A percentile compares a stretch with the other conserved stretches of the same genome.
These are phyloP conservation scores for Semaprochilodus insignis DNA, from an alignment of 2,797 vertebrate species.

Conservation along the genomic window DNA sequence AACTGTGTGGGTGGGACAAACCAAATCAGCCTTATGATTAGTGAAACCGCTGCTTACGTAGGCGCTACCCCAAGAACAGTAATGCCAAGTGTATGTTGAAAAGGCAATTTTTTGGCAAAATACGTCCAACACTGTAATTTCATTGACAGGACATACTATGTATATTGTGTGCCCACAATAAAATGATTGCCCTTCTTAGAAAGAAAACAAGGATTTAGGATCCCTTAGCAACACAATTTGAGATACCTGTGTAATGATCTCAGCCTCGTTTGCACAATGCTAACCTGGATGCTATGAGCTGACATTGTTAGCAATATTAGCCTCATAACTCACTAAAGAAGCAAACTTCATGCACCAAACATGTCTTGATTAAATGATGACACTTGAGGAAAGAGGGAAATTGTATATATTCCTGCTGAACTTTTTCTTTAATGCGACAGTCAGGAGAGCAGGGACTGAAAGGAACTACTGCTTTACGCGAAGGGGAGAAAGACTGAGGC, in stretches of 20 bases:
- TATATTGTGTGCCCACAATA: no score
- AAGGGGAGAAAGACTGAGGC: slow-evolving; percentile 48
- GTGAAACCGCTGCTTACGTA: no score
- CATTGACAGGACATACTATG: no score
- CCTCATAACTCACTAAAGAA: background rate
- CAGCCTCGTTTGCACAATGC: background rate
- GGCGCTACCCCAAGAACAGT: no score
- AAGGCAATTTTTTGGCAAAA: no score
- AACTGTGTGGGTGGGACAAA: no score
- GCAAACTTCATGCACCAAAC: background rate
- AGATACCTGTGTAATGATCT: background rate
- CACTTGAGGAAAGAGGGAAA: background rate
- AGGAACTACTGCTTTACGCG: slow-evolving; percentile 43
- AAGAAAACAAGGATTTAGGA: no score
- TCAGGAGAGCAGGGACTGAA: slow-evolving; percentile 16
- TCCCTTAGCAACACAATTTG: background rate
- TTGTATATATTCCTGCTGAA: slow-evolving; percentile 25
- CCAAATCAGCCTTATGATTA: no score
- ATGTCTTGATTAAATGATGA: background rate
- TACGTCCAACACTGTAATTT: no score
- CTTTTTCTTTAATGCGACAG: slow-evolving; percentile 59
- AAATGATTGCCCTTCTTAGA: no score
- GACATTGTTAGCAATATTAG: background rate
- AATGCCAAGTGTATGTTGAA: no score
- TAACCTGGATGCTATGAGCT: background rate